Conservation (phyloP, 2,113 vertebrate genomes). For the Anolis carolinensis region DNA sequence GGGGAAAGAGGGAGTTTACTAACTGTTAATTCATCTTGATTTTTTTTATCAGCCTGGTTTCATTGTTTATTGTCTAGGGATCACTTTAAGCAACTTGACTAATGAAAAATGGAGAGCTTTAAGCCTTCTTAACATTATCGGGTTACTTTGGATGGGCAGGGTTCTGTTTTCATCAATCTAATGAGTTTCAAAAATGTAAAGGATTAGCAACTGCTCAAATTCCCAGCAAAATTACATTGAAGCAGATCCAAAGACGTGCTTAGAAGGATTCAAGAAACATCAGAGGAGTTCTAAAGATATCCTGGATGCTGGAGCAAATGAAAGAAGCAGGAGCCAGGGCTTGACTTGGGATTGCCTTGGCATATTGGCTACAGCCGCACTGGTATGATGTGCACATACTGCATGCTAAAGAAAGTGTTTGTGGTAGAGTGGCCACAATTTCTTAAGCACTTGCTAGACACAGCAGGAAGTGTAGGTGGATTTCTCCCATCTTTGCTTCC, state of each 20-base stretch:
- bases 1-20: background rate
- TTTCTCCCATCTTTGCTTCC: background rate
- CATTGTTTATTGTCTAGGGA: background rate
- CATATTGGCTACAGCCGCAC: background rate
- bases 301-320: background rate
- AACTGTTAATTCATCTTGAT: constrained; percentile 9
- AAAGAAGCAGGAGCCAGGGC: constrained; percentile 18
- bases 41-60: background rate
- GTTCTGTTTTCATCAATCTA: constrained; percentile 34
- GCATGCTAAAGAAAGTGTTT: no score
- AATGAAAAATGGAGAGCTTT: constrained; percentile 34
- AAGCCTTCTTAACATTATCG: constrained; percentile 18
- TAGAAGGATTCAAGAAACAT: constrained; percentile 48
- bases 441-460: background rate
- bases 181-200: constrained; percentile 43
- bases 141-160: constrained; percentile 5
- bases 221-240: constrained; percentile 36
- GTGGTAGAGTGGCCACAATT: background rate
- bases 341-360: constrained; percentile 17
- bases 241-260: constrained; percentile 33
- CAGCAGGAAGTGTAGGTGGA: background rate
- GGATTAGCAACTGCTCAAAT: constrained; percentile 17
- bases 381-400: no score
- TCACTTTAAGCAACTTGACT: constrained; percentile 3
- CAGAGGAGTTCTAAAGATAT: constrained; percentile 49